Evolutionary conservation across 2,888 invertebrate species (phyloP).

Genomic region (Dolomedes plantarius): DNA sequence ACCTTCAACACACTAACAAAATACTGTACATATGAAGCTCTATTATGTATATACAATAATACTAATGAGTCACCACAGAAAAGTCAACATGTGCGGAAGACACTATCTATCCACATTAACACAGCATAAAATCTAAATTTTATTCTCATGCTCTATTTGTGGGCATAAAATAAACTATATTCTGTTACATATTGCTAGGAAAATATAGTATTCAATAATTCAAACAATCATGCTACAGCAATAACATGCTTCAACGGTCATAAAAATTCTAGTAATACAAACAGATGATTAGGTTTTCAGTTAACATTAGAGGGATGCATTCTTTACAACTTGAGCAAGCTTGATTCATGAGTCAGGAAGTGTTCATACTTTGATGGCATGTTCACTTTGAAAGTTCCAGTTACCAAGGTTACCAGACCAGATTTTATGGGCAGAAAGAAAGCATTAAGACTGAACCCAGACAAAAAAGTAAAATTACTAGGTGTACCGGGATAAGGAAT

Average conservation of each 20-base stretch:
- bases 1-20: slow-evolving; percentile 64
- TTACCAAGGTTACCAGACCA: not conserved
- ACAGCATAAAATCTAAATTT: slow-evolving; percentile 37
- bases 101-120: slow-evolving; percentile 46
- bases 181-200: slow-evolving; percentile 42
- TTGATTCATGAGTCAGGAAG: slow-evolving; percentile 21
- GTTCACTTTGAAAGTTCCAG: slow-evolving; percentile 37
- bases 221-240: slow-evolving; percentile 45
- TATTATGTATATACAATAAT: slow-evolving; percentile 64
- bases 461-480: too few species aligned
- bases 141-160: slow-evolving; percentile 34
- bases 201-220: slow-evolving; percentile 51
- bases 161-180: slow-evolving; percentile 44
- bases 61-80: slow-evolving; percentile 65
- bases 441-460: too few species aligned
- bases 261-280: slow-evolving; percentile 60
- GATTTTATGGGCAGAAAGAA: too few species aligned
- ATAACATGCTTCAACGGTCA: slow-evolving; percentile 46
- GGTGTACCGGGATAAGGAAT: too few species aligned
- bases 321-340: slow-evolving; percentile 50
- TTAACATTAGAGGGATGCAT: slow-evolving; percentile 30
- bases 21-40: slow-evolving; percentile 65
- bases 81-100: slow-evolving; percentile 54
- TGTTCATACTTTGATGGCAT: slow-evolving; percentile 57
- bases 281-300: slow-evolving; percentile 39